phyloP scores from a whole-genome alignment of 53 echinoderm and acorn worm genomes.

The Zoroaster sp. region DNA sequence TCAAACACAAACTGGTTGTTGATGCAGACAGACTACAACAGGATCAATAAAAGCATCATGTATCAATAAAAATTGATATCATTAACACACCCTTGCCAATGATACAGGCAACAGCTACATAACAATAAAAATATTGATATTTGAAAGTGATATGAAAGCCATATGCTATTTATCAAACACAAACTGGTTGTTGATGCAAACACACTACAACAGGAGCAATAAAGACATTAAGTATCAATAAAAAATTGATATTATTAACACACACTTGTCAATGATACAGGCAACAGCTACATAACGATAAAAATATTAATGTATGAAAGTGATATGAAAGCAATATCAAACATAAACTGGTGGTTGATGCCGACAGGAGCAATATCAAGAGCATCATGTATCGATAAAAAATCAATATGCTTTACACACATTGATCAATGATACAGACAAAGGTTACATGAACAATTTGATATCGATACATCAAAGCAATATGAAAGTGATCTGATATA shows the following conservation, averaged over 20 bases:
- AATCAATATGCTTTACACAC: no score
- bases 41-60: no score
- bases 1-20: background rate
- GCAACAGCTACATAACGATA: background rate
- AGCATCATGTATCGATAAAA: no score
- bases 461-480: no score
- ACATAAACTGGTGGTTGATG: background rate
- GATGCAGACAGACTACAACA: background rate
- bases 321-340: background rate
- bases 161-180: background rate
- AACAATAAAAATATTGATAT: background rate
- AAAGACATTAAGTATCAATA: no score
- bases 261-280: background rate
- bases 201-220: background rate
- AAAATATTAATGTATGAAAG: background rate
- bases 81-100: background rate
- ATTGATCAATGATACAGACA: no score
- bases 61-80: no score
- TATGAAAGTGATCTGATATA: no score
- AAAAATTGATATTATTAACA: no score
- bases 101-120: conserved; percentile 12
- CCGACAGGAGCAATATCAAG: background rate
- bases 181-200: background rate
- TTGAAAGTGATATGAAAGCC: background rate
- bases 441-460: no score